Percentiles rank a stretch among this genome's conserved stretches.
Evolutionary conservation across 2,797 vertebrate genomes (phyloP).

Genomic region (Hippopotamyrus pictus): DNA sequence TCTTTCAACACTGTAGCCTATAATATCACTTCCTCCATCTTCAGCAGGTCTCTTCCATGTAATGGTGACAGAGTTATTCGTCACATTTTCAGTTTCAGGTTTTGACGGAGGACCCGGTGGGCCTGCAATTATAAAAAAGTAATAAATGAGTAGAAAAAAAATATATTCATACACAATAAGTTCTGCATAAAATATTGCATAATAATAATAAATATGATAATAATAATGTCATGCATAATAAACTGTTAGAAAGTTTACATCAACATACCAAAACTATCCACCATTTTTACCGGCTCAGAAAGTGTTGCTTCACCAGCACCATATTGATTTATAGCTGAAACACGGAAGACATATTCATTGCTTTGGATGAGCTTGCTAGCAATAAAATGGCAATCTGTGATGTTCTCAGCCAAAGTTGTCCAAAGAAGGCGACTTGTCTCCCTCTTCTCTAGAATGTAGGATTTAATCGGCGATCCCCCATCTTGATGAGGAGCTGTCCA

Average conservation of each 20-base stretch:
- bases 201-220: not conserved
- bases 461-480: conserved; percentile 86
- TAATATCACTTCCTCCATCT: conserved; percentile 95
- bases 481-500: conserved; percentile 89
- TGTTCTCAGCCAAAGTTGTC: conserved; percentile 87
- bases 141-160: not conserved
- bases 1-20: conserved; percentile 84
- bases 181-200: conserved; percentile 8
- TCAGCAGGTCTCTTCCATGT: conserved; percentile 87
- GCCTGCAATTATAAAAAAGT: conserved; percentile 57
- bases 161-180: not conserved
- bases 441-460: conserved; percentile 90
- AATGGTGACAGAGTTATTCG: conserved; percentile 79
- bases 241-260: conserved; percentile 1
- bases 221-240: not conserved
- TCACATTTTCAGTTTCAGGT: conserved; percentile 84
- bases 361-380: conserved; percentile 91
- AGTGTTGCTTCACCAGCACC: conserved; percentile 84
- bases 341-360: conserved; percentile 96
- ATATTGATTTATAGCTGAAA: conserved; percentile 89
- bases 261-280: conserved; percentile 87
- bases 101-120: conserved; percentile 91
- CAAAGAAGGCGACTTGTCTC: conserved; percentile 95
- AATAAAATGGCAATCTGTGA: conserved; percentile 86
- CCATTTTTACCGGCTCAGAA: conserved; percentile 92